Conservation (phyloP, 2,888 invertebrate species). For the Eristalinus aeneus region DNA sequence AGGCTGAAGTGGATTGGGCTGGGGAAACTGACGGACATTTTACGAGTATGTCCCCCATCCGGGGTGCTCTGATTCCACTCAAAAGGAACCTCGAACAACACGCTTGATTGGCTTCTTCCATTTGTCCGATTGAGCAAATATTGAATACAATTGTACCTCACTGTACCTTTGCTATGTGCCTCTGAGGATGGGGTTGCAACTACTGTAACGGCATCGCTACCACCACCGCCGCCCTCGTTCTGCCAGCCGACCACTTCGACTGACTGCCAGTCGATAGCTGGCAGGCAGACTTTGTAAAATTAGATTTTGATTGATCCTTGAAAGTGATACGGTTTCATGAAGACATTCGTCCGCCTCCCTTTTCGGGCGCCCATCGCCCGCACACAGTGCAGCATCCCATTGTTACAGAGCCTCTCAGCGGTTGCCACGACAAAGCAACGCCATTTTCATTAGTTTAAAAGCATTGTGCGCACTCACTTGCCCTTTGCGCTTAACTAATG, state of each 20-base stretch:
- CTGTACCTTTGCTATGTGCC: neutral
- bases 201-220: neutral
- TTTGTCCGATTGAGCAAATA: constrained; percentile 63
- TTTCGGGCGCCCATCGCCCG: constrained; percentile 15
- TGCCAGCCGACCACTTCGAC: neutral
- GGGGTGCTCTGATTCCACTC: constrained; percentile 34
- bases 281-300: constrained; percentile 41
- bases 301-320: constrained; percentile 60
- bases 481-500: neutral
- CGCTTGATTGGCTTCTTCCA: constrained; percentile 63
- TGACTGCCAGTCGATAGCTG: constrained; percentile 3
- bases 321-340: constrained; percentile 24
- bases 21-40: neutral
- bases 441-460: constrained; percentile 57
- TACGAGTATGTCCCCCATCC: constrained; percentile 28
- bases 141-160: constrained; percentile 48
- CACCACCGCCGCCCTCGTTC: neutral
- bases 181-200: neutral
- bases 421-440: constrained; percentile 19
- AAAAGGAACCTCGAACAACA: constrained; percentile 34
- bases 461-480: constrained; percentile 43
- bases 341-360: constrained; percentile 25
- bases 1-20: neutral
- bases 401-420: neutral
- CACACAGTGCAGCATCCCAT: neutral